Base-by-base conservation (phyloP, 2,888 invertebrate species). In the Hermodice carunculata region DNA sequence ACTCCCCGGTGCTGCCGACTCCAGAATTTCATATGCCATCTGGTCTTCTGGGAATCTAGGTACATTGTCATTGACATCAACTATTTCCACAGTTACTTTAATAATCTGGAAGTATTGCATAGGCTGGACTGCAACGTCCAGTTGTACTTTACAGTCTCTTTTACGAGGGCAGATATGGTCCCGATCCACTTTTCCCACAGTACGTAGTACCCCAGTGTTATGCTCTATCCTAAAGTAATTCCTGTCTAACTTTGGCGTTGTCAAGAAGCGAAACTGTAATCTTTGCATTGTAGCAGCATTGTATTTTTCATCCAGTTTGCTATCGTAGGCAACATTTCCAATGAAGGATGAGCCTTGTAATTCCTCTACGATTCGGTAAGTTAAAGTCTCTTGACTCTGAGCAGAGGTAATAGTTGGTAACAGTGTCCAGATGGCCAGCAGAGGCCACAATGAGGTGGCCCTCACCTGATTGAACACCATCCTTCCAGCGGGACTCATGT, bases 281-380 rank as follows among this genome's bases (percentile, higher is more conserved):
- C 64, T 49, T 19, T 40, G 34, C 14, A 71, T 34, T 2, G 44
- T 49, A 17, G 49, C 22, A 0, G 53, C n/a, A 26, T 52, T 46
- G 51, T 69, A 70, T 11, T 46, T 17, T n/a, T 62, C 52, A 24
- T 49, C 43, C 1, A 71, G 61, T 26, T 63, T 46, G 6, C 67
- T 65, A 40, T 71, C 73, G 22, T 56, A 53, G 22, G 57, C 52
- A 31, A 73, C 61, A 53, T 67, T 66, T 1, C 73, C 73, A 22
- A 73, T 60, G 43, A 62, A 67, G 1, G 69, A 64, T 1, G 68
- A 67, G 22, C 40, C 49, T 14, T 49, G 43, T 32, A 61, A 54
- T 46, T 73, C 73, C 59, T 73, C 73, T 28, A 53, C 22, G 49
- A 63, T 56, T 22, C 34, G 26, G 42, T 57, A 63, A 29, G 40